Evolutionary conservation across 2,797 vertebrate genomes (phyloP).

Genomic region (Tiaroga cobitis): DNA sequence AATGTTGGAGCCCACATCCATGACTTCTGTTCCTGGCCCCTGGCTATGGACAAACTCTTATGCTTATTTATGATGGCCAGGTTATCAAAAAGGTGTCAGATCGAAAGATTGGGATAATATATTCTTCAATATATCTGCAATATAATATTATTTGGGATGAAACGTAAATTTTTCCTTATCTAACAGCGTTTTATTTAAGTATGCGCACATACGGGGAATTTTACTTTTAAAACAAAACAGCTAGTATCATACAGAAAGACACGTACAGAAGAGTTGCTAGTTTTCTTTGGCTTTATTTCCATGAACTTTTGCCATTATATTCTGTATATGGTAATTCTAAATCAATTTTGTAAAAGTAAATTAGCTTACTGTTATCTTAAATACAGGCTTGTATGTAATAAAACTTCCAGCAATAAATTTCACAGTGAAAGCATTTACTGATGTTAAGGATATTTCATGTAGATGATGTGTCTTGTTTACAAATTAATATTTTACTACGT

Average conservation of each 20-base stretch:
- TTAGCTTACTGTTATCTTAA: background rate
- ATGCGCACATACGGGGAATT: background rate
- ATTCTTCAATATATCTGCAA: background rate
- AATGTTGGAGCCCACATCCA: slow-evolving; percentile 82
- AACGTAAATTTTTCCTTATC: background rate
- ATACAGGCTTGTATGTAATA: background rate
- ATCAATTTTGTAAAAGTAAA: background rate
- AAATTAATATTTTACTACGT: background rate
- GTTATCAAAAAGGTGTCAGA: background rate
- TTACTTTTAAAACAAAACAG: background rate
- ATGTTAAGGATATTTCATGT: background rate
- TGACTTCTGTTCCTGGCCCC: slow-evolving; percentile 83
- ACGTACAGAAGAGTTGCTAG: background rate
- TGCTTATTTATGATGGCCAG: slow-evolving; percentile 71
- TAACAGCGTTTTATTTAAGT: background rate
- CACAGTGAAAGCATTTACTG: background rate
- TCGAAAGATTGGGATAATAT: background rate
- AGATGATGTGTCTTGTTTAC: background rate
- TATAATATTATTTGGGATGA: background rate
- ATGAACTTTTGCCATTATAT: background rate
- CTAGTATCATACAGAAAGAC: background rate
- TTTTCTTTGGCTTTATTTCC: background rate
- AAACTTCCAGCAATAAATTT: background rate
- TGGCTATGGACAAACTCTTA: slow-evolving; percentile 87
- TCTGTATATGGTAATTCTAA: background rate